Evolutionary conservation across 2,888 invertebrate genomes (phyloP).

Genomic region (Caenorhabditis afra): DNA sequence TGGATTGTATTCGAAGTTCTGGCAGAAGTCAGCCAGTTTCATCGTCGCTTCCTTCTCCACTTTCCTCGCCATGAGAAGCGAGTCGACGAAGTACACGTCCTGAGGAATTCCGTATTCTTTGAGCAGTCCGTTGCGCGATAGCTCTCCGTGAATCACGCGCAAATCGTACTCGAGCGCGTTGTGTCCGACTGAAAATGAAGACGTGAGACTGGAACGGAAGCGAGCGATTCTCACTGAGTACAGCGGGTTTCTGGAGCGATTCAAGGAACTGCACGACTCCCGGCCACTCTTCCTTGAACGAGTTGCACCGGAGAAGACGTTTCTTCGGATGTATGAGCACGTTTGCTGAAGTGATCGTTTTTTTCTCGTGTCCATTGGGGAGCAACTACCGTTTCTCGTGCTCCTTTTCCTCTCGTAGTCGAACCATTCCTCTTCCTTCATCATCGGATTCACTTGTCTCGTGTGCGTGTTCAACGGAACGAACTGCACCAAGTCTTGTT

Average conservation of each 20-base stretch:
- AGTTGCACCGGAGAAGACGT: conserved; percentile 16
- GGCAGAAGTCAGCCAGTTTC: no score
- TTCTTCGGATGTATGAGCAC: conserved; percentile 35
- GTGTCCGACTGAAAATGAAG: conserved; percentile 66
- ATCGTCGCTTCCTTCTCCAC: conserved; percentile 58
- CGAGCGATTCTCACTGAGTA: conserved; percentile 40
- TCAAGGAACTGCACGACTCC: conserved; percentile 68
- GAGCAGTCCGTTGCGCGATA: conserved; percentile 61
- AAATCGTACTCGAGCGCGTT: conserved; percentile 72
- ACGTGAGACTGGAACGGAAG: not conserved
- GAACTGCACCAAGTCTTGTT: conserved; percentile 8
- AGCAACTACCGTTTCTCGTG: conserved; percentile 20
- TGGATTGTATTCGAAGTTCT: no score
- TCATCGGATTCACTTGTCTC: conserved; percentile 70
- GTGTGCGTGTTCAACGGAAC: conserved; percentile 54
- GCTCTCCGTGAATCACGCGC: conserved; percentile 72
- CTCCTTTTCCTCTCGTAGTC: conserved; percentile 63
- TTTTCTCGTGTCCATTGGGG: conserved; percentile 5
- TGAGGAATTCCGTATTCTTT: conserved; percentile 44
- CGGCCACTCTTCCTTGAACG: conserved; percentile 60
- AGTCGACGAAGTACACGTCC: conserved; percentile 70
- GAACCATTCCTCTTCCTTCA: conserved; percentile 69
- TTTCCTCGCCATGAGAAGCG: conserved; percentile 64
- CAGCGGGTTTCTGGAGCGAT: conserved; percentile 66
- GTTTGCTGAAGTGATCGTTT: conserved; percentile 1